phyloP scores from a whole-genome alignment of 1,140 invertebrate genomes.

The Neocloeon triangulifer region DNA sequence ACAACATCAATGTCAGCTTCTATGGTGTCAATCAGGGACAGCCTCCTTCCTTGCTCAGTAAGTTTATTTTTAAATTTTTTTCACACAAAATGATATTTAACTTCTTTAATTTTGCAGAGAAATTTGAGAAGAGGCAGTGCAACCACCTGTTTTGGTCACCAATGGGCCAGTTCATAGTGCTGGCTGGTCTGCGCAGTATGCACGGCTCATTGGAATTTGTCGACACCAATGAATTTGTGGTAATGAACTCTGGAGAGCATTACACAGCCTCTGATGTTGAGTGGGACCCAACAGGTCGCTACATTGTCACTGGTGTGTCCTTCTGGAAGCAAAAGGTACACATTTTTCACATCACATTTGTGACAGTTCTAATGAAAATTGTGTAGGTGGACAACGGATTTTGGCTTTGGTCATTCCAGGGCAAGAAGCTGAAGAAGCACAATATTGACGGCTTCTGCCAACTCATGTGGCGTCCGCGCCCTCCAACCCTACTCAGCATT shows the following conservation, averaged over 20 bases:
- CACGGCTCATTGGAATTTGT: slow-evolving; percentile 86
- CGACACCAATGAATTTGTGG: slow-evolving; percentile 82
- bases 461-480: slow-evolving; percentile 87
- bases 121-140: slow-evolving; percentile 74
- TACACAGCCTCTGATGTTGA: slow-evolving; percentile 88
- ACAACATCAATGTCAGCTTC: slow-evolving; percentile 77
- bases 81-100: slow-evolving; percentile 1
- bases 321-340: slow-evolving; percentile 83
- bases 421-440: slow-evolving; percentile 53
- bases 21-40: slow-evolving; percentile 78
- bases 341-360: too few relatives aligned
- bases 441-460: slow-evolving; percentile 84
- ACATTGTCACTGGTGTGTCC: slow-evolving; percentile 86
- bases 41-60: slow-evolving; percentile 61
- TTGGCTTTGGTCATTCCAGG: slow-evolving; percentile 97
- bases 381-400: slow-evolving; percentile 70
- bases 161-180: slow-evolving; percentile 80
- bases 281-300: slow-evolving; percentile 98
- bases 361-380: too few relatives aligned
- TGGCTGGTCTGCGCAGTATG: slow-evolving; percentile 64
- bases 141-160: slow-evolving; percentile 96
- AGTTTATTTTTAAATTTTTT: slow-evolving; percentile 14
- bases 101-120: slow-evolving; percentile 25
- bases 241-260: slow-evolving; percentile 84
- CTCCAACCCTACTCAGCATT: slow-evolving; percentile 56